Percentiles rank a stretch among this genome's conserved stretches.
phyloP scores from a whole-genome alignment of 1,140 invertebrate genomes.

The Brachionus plicatilis region DNA sequence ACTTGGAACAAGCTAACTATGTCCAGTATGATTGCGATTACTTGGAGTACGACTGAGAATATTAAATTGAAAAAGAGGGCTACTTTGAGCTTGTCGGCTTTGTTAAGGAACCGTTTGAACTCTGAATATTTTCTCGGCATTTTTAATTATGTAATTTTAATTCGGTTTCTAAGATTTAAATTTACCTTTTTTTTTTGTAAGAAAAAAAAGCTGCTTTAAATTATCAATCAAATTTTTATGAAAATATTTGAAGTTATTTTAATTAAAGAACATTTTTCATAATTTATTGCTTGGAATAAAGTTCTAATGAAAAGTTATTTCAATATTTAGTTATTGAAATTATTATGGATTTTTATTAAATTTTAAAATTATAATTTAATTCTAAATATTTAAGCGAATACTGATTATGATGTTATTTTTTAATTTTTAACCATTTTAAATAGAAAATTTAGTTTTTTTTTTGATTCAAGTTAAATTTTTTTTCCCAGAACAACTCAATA shows the following conservation, averaged over 20 bases:
- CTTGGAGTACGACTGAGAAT: not conserved
- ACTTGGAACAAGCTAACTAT: not conserved
- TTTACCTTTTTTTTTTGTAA: not conserved
- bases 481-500: too few species aligned
- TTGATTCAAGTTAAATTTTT: too few species aligned
- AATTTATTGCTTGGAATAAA: not conserved
- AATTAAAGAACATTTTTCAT: not conserved
- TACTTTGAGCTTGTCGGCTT: not conserved
- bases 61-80: not conserved
- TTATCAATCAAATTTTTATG: not conserved
- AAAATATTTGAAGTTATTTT: not conserved
- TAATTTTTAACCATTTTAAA: too few species aligned
- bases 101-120: not conserved
- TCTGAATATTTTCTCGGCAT: not conserved
- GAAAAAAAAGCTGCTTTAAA: not conserved
- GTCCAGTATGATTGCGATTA: not conserved
- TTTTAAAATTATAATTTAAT: not conserved
- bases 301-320: not conserved
- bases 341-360: not conserved
- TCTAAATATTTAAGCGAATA: not conserved
- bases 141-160: not conserved
- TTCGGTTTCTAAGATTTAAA: not conserved
- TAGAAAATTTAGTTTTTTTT: too few species aligned
- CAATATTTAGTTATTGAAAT: not conserved
- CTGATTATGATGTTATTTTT: too few species aligned